These are phyloP conservation scores for Cinclus mexicanus DNA, from an alignment of 2,113 vertebrate genomes.

Conservation along the genomic window DNA sequence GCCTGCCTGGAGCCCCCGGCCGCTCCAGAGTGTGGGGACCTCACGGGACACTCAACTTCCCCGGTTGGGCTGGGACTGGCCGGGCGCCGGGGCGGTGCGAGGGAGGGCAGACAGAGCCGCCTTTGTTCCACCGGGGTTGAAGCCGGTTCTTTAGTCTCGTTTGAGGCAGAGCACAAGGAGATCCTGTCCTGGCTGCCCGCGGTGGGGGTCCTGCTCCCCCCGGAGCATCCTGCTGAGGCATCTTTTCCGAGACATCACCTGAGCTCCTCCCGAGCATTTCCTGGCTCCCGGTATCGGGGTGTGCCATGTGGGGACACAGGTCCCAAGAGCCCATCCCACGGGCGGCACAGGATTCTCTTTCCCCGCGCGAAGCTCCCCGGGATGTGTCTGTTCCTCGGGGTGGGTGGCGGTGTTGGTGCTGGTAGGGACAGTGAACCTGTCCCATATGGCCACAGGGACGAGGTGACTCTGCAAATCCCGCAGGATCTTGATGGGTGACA, in stretches of 20 bases:
- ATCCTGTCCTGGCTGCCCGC: neutral
- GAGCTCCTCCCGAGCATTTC: neutral
- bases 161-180: neutral
- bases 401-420: neutral
- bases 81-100: neutral
- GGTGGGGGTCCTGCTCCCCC: neutral
- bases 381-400: neutral
- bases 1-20: neutral
- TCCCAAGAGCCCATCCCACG: neutral
- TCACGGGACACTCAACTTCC: neutral
- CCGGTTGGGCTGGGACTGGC: neutral
- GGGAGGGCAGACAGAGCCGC: constrained; percentile 5
- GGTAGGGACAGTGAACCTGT: neutral
- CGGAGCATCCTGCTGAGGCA: neutral
- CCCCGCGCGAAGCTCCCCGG: neutral
- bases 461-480: neutral
- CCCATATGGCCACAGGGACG: rapidly evolving
- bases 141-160: constrained; percentile 28
- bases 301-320: neutral
- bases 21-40: neutral
- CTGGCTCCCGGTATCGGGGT: neutral
- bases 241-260: neutral
- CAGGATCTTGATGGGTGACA: neutral
- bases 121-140: constrained; percentile 30
- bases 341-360: neutral